Percentiles rank a stretch among this genome's conserved stretches.
These are phyloP conservation scores for Hypothenemus hampei DNA, from an alignment of 1,140 invertebrate species.

Conservation along the genomic window DNA sequence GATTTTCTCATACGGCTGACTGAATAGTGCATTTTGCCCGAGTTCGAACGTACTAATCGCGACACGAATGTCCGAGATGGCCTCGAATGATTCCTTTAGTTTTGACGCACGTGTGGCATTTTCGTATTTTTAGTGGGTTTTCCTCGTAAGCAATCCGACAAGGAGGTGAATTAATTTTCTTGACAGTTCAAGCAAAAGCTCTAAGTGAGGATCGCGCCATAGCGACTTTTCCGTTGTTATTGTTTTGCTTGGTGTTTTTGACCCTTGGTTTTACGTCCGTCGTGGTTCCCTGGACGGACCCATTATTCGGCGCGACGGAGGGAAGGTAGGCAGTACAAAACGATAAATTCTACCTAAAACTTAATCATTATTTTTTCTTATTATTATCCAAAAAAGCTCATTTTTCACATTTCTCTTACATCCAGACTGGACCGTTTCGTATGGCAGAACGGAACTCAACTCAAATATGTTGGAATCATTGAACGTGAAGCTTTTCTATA, in stretches of 20 bases:
- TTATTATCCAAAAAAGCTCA: too few relatives aligned
- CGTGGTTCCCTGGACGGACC: constrained; percentile 38
- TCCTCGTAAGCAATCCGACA: neutral
- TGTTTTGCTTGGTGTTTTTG: constrained; percentile 56
- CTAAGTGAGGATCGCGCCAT: neutral
- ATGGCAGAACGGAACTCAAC: too few relatives aligned
- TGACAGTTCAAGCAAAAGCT: neutral
- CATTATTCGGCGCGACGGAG: constrained; percentile 33
- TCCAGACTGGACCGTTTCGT: too few relatives aligned
- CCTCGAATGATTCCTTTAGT: neutral
- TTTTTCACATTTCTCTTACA: too few relatives aligned
- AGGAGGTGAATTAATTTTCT: neutral
- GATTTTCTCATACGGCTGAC: too few relatives aligned
- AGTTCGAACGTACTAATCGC: too few relatives aligned
- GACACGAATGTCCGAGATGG: too few relatives aligned
- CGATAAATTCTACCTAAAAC: too few relatives aligned
- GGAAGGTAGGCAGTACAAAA: constrained; percentile 20
- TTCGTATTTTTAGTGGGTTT: constrained; percentile 9
- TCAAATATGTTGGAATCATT: too few relatives aligned
- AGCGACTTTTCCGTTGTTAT: constrained; percentile 57
- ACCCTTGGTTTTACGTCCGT: constrained; percentile 40
- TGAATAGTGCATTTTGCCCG: too few relatives aligned
- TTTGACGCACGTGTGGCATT: constrained; percentile 22
- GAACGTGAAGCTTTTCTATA: too few relatives aligned
- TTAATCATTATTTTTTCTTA: too few relatives aligned